Conservation (phyloP, 2,888 invertebrate genomes). For the Cephus nigrinus region DNA sequence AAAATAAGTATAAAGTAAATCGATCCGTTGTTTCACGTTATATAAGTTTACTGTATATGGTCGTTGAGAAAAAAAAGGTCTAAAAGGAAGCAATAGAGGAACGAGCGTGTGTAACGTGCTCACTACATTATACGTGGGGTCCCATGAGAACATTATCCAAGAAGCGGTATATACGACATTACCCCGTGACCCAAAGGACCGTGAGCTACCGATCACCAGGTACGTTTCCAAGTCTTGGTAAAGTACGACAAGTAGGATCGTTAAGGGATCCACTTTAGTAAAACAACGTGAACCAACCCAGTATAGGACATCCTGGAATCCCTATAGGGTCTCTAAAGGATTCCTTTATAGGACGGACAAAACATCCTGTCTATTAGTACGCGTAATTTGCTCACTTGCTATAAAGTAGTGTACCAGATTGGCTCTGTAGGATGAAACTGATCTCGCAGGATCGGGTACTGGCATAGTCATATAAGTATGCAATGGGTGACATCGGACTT, state of each 20-base stretch:
- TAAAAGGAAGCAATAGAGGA: neutral
- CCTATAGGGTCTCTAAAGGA: neutral
- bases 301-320: neutral
- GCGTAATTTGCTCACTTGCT: neutral
- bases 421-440: neutral
- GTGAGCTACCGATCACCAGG: conserved; percentile 1
- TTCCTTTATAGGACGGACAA: neutral
- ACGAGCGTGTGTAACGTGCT: neutral
- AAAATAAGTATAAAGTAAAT: neutral
- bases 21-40: neutral
- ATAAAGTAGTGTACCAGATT: neutral
- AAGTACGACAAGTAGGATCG: neutral
- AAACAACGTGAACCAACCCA: neutral
- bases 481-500: neutral
- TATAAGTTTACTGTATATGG: neutral
- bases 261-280: neutral
- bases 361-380: neutral
- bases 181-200: conserved; percentile 2
- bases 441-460: neutral
- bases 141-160: neutral
- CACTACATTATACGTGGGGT: neutral
- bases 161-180: conserved; percentile 1
- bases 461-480: neutral
- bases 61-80: neutral
- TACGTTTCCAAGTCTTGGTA: neutral